Evolutionary conservation across 2,113 vertebrate species (phyloP), one percentile per base, ranked within the genome.

Genomic region (Silurus asotus): DNA sequence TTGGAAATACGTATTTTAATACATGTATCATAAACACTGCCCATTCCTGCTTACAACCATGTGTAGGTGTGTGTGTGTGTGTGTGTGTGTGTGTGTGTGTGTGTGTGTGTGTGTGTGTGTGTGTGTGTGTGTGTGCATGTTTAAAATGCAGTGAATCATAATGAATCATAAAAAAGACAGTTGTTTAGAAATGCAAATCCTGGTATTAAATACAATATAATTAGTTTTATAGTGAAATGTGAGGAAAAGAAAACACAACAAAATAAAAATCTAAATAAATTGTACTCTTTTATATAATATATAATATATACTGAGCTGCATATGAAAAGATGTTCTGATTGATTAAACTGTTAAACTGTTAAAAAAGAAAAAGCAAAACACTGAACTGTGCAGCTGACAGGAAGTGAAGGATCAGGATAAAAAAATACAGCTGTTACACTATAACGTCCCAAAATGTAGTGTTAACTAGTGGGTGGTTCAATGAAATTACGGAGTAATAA

Each of bases 61-160:
- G 37, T 37, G 37, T 37, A 37, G 37, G 37, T 37, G 37, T 37
- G 37, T 37, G 37, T 37, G 37, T 37, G 37, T 37, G 37, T 37
- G 37, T 37, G 37, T 37, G 37, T 37, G 37, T 37, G 37, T 37
- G 37, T 37, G 37, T 37, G 37, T 37, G 37, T 37, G 37, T 37
- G 37, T 37, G 37, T 37, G 37, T 37, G 37, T 37, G 37, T 37
- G 37, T 37, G 8, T 82, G 72, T 84, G 76, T 79, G 85, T 88
- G 62, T 81, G 83, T 55, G 37, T 77, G 58, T 81, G 67, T 86
- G 81, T 89, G 89, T 90, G 87, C 89, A 64, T 80, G 82, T 70
- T 58, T 45, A 70, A 45, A 70, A 45, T 45, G 45, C 37, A 45
- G 28, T 65, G 37, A 37, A 37, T 37, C 7, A 25, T 25, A 4